These are phyloP conservation scores for Embidobia sp. DNA, from an alignment of 2,888 invertebrate species.

Conservation along the genomic window DNA sequence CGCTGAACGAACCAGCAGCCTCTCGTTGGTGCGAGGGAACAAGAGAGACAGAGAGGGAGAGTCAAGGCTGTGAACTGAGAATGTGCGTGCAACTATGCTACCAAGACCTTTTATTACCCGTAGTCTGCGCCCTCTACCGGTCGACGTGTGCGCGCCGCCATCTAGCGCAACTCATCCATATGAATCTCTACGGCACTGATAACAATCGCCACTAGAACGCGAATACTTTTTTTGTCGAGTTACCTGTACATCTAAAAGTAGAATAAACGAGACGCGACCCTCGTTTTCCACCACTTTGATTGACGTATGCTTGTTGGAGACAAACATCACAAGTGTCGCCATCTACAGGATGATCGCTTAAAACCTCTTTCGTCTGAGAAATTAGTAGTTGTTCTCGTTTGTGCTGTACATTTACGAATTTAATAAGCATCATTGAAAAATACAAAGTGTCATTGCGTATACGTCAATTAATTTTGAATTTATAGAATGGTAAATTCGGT, in stretches of 20 bases:
- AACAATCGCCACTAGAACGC: slow-evolving; percentile 74
- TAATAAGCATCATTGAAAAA: too few species aligned
- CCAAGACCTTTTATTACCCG: slow-evolving; percentile 75
- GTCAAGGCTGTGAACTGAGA: slow-evolving; percentile 79
- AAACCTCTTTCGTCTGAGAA: too few species aligned
- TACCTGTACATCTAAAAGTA: slow-evolving; percentile 78
- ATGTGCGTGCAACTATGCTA: slow-evolving; percentile 81
- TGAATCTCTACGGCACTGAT: slow-evolving; percentile 72
- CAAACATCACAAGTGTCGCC: slow-evolving; percentile 27
- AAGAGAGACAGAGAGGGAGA: slow-evolving; percentile 63
- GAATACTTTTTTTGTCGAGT: slow-evolving; percentile 69
- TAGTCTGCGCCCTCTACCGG: slow-evolving; percentile 69
- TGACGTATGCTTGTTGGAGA: slow-evolving; percentile 6
- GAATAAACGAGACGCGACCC: slow-evolving; percentile 73
- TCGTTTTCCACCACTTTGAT: slow-evolving; percentile 72
- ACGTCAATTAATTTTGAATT: too few species aligned
- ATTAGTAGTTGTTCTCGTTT: too few species aligned
- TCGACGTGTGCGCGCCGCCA: slow-evolving; percentile 69
- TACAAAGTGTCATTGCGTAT: too few species aligned
- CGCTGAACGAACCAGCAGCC: slow-evolving; percentile 65
- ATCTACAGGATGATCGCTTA: neutral
- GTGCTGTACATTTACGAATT: too few species aligned
- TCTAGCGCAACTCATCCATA: slow-evolving; percentile 71
- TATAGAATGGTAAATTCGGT: too few species aligned
- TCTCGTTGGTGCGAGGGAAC: slow-evolving; percentile 58